These are phyloP conservation scores for Brachypteracias leptosomus DNA, from an alignment of 2,113 vertebrate species.

Conservation along the genomic window DNA sequence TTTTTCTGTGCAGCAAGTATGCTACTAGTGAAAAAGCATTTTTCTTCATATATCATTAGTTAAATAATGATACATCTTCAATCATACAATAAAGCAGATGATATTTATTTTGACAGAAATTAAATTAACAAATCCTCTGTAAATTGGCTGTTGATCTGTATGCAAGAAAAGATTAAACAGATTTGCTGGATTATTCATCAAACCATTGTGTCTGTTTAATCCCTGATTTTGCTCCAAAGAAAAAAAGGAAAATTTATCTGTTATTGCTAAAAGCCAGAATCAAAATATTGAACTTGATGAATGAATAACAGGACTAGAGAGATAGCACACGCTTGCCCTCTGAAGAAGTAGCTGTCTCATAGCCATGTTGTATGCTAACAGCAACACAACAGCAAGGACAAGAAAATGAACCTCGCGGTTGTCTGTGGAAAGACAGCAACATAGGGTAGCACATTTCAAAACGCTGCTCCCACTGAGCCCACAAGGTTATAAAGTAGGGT, in stretches of 20 bases:
- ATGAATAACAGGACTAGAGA: neutral
- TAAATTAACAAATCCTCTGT: neutral
- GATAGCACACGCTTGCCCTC: neutral
- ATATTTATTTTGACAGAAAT: neutral
- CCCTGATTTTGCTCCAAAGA: neutral
- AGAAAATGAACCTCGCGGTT: accelerated
- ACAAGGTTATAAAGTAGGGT: neutral
- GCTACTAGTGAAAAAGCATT: neutral
- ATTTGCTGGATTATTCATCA: neutral
- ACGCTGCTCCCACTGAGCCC: neutral
- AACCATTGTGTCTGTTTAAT: neutral
- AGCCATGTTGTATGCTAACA: neutral
- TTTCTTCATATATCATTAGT: neutral
- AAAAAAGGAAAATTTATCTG: neutral
- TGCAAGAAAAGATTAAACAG: neutral
- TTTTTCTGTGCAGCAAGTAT: neutral
- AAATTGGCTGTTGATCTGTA: neutral
- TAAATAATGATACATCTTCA: neutral
- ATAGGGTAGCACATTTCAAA: neutral
- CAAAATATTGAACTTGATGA: neutral
- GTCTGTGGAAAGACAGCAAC: neutral
- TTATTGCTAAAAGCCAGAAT: neutral
- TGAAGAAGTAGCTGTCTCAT: accelerated
- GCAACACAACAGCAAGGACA: neutral
- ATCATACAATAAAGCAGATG: neutral